Evolutionary conservation across 2,797 vertebrate species (phyloP), one percentile per base, ranked within the genome.

Genomic region (Australoheros facetus): DNA sequence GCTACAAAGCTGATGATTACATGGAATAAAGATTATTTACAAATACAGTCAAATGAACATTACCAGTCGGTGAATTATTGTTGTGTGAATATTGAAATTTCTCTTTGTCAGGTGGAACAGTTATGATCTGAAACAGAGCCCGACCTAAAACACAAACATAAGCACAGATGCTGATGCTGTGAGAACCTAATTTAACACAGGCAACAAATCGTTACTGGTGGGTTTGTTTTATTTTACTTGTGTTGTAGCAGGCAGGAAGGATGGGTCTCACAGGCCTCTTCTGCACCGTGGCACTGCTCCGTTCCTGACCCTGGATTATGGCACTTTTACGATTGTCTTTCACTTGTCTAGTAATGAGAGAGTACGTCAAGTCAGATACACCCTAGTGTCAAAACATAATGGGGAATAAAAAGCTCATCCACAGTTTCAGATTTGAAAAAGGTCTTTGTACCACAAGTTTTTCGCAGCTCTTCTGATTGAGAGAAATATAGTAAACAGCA

Each of bases 181-280:
- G 13, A 26, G 2, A 56, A 3, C 6, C 53, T 19, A 5, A 56
- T 53, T 73, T 16, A 9, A 55, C 37, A 73, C n/a, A 9, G 2
- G 45, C 13, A 30, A 6, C 53, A 30, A 26, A 81, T 45, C 0
- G 37, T 23, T 16, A 26, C 26, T 55, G 48, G 11, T n/a, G 14
- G 11, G 11, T 8, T 74, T 23, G 21, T 59, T 75, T 28, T 10
- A 26, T 23, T 59, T 83, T n/a, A 93, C 93, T 88, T 84, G 92
- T 86, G 76, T 23, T 88, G 7, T 80, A 87, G 73, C 75, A 90
- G 17, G 93, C 93, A 21, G 94, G 94, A 16, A 94, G 92, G 45
- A 95, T 95, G 79, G 92, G 92, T 82, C 94, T 92, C 32, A 93
- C 79, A 1, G 94, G 89, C 82, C 85, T 93, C 83, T 85, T 93